phyloP scores from a whole-genome alignment of 2,797 vertebrate species.

The Lagocephalus sceleratus region DNA sequence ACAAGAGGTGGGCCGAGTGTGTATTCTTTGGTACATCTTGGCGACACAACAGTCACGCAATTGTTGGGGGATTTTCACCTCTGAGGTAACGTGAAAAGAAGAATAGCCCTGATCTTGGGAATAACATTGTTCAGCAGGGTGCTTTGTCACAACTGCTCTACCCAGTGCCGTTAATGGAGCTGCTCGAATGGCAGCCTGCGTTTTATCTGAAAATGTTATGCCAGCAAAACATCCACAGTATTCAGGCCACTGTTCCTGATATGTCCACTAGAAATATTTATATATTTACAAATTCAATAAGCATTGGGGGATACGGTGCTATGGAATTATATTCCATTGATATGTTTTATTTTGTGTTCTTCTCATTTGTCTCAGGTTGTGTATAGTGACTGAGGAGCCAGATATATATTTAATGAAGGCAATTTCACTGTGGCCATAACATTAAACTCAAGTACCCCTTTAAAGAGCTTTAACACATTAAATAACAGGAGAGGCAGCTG shows the following conservation, averaged over 20 bases:
- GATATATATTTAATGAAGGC: constrained; percentile 12
- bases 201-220: neutral
- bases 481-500: constrained; percentile 3
- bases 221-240: no score
- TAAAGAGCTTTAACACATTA: constrained; percentile 10
- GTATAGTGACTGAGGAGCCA: constrained; percentile 1
- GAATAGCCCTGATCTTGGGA: neutral
- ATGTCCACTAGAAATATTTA: constrained; percentile 23
- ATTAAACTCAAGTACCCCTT: constrained; percentile 13
- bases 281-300: constrained; percentile 35
- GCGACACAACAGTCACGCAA: neutral
- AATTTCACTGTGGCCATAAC: neutral
- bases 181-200: constrained; percentile 6
- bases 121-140: constrained; percentile 3
- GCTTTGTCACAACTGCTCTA: constrained; percentile 7
- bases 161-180: constrained; percentile 12
- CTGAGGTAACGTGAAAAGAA: neutral
- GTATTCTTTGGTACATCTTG: constrained; percentile 4
- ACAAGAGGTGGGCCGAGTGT: neutral
- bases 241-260: constrained; percentile 15
- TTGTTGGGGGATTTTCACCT: neutral
- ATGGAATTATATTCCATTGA: constrained; percentile 14
- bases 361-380: neutral
- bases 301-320: constrained; percentile 7
- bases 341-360: neutral